Evolutionary conservation across 2,113 vertebrate genomes (phyloP), one percentile per base, ranked within the genome.

Genomic region (Empidonax alnorum): DNA sequence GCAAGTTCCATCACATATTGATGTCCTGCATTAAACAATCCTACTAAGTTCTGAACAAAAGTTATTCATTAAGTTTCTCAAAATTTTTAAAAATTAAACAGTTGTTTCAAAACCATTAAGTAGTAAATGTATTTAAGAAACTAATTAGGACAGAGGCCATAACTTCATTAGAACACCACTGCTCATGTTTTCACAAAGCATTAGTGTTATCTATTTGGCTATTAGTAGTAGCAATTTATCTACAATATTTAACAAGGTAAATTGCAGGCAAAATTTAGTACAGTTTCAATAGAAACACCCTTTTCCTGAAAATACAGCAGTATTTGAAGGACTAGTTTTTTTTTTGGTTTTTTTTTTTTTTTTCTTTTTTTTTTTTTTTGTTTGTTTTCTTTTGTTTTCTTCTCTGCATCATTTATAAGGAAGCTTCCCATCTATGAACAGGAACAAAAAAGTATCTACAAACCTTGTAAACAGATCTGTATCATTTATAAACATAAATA

Each of bases 391-490:
- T 74, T 90, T 81, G 78, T 72, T 66, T 22, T 95, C 95, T 98
- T 98, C 97, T 99, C 98, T 98, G 98, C 98, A 98, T 98, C 98
- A 98, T 98, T 98, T 98, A 98, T 99, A 99, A 99, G 99, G 98
- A 99, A 99, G 99, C 99, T 99, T 99, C 99, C 99, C 98, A 99
- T 99, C 99, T 99, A 99, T 98, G 98, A 99, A 99, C 98, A 99
- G 98, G 99, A 99, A 98, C 98, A 98, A 99, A 99, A 99, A 98
- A 99, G 99, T 99, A 99, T 99, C 99, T 99, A 99, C 99, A 99
- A 99, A 99, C 99, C 99, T 99, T 99, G 99, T 99, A 99, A 99
- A 99, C 99, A 99, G 99, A 99, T 99, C 99, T 99, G 99, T 98
- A 99, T 99, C 98, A 99, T 98, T 98, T 98, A 98, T 98, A 98